phyloP scores from a whole-genome alignment of 2,113 vertebrate species.

The human (Homo sapiens) region GRCh38 chr9:122979501-122980000 shows the following conservation, averaged over 20 bases:
- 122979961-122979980: neutral
- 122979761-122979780: neutral
- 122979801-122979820: neutral
- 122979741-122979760: neutral
- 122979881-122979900: neutral
- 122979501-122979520: neutral
- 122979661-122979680: neutral
- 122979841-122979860: neutral
- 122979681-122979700: neutral
- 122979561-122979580: neutral
- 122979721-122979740: neutral
- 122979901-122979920: neutral
- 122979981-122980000: constrained; percentile 2
- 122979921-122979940: neutral
- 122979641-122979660: neutral
- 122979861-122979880: constrained; percentile 39
- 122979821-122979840: neutral
- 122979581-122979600: neutral
- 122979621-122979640: neutral
- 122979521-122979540: neutral
- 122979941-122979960: constrained; percentile 22
- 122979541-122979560: neutral
- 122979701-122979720: neutral
- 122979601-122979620: constrained; percentile 8
- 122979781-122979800: neutral